Conservation (phyloP, 2,797 vertebrate species). For the Macroramphosus scolopax region DNA sequence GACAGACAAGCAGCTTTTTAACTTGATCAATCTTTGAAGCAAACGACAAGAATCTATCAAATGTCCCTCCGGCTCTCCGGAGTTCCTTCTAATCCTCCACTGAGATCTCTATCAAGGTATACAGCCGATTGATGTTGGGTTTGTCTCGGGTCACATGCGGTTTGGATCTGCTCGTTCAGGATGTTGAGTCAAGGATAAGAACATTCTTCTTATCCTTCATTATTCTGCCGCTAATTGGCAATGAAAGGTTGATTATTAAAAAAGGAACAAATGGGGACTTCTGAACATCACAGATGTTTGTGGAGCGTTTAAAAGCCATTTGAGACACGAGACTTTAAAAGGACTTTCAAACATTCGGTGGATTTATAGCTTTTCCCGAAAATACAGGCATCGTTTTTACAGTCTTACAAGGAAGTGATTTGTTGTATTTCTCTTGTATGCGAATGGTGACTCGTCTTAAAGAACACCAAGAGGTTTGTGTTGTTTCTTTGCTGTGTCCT, state of each 20-base stretch:
- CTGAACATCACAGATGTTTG: constrained; percentile 30
- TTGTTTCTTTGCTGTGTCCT: background rate
- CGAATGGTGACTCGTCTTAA: background rate
- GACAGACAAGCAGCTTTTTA: constrained; percentile 65
- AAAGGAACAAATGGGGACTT: constrained; percentile 38
- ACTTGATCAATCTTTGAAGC: constrained; percentile 74
- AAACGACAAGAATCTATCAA: constrained; percentile 66
- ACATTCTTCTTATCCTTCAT: constrained; percentile 56
- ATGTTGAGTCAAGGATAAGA: constrained; percentile 54
- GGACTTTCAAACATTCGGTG: constrained; percentile 2
- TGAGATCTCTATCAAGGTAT: constrained; percentile 72
- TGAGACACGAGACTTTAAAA: constrained; percentile 2
- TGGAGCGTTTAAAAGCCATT: constrained; percentile 35
- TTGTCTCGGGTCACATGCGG: constrained; percentile 68
- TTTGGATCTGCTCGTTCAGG: constrained; percentile 69
- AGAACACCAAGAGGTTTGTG: background rate
- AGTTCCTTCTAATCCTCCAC: constrained; percentile 64
- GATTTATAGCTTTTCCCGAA: constrained; percentile 1
- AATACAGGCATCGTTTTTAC: background rate
- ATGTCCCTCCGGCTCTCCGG: constrained; percentile 58
- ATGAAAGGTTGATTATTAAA: constrained; percentile 61
- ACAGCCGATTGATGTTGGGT: constrained; percentile 60
- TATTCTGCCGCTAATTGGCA: constrained; percentile 55
- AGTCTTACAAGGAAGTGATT: background rate
- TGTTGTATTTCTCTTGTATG: background rate